These are phyloP conservation scores for Polymixis flavicincta DNA, from an alignment of 2,888 invertebrate genomes.

Conservation along the genomic window DNA sequence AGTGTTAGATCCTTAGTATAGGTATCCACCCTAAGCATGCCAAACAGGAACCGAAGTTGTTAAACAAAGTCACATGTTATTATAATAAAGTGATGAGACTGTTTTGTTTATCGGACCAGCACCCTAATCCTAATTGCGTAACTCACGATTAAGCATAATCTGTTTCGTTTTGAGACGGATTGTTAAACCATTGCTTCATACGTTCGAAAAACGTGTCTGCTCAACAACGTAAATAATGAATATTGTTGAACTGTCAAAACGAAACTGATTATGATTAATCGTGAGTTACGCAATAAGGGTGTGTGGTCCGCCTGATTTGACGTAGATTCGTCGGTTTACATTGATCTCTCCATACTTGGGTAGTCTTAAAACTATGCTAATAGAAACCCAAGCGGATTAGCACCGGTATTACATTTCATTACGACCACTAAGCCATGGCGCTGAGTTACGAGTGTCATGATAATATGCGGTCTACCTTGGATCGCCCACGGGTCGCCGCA, in stretches of 20 bases:
- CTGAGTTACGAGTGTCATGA: constrained; percentile 23
- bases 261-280: too few species aligned
- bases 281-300: too few species aligned
- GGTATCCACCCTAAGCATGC: not conserved
- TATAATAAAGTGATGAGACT: not conserved
- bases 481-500: constrained; percentile 71
- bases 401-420: constrained; percentile 22
- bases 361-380: constrained; percentile 12
- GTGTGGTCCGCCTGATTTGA: not conserved
- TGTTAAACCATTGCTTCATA: too few species aligned
- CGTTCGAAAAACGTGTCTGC: too few species aligned
- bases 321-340: not conserved
- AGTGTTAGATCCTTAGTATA: too few species aligned
- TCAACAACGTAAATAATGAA: too few species aligned
- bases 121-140: too few species aligned
- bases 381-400: constrained; percentile 6
- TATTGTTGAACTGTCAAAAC: too few species aligned
- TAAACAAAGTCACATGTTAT: not conserved
- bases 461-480: constrained; percentile 49
- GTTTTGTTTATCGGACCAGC: not conserved
- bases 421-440: constrained; percentile 15
- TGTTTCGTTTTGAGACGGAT: too few species aligned
- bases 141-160: too few species aligned
- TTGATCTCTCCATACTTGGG: not conserved
- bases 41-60: not conserved